These are phyloP conservation scores for Leptodirus hochenwartii DNA, from an alignment of 2,888 invertebrate genomes.

Conservation along the genomic window DNA sequence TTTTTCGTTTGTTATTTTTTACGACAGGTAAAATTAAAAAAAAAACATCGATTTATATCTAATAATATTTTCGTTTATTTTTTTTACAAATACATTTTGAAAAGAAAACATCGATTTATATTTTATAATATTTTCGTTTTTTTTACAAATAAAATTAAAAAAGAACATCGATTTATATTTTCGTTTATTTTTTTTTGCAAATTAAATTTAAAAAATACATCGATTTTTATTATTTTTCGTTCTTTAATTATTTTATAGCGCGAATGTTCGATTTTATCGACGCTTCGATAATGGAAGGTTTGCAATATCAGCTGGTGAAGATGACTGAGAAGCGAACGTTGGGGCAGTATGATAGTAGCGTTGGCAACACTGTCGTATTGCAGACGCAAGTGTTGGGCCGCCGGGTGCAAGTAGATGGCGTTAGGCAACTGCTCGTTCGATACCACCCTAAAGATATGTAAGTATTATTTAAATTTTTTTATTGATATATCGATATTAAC, in stretches of 20 bases:
- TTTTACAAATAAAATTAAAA: no score
- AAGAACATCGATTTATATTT: no score
- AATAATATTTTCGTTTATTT: no score
- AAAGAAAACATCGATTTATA: constrained; percentile 9
- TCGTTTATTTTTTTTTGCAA: not conserved
- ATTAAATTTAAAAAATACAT: not conserved
- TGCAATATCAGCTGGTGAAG: constrained; percentile 59
- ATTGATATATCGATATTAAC: no score
- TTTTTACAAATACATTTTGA: no score
- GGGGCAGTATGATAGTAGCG: constrained; percentile 38
- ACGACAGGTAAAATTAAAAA: no score
- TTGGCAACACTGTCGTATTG: constrained; percentile 49
- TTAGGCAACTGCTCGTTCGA: constrained; percentile 52
- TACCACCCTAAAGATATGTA: constrained; percentile 80
- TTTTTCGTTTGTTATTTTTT: no score
- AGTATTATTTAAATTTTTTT: constrained; percentile 38
- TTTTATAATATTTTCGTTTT: no score
- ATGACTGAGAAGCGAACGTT: constrained; percentile 39
- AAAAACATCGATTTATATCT: no score
- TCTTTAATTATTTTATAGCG: constrained; percentile 36
- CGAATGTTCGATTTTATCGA: constrained; percentile 91
- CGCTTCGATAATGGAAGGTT: constrained; percentile 78
- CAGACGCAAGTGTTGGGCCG: constrained; percentile 50
- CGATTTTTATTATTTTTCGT: not conserved
- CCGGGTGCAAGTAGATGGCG: constrained; percentile 43